These are phyloP conservation scores for Choloepus didactylus DNA, from an alignment of 2,797 vertebrate species.

Conservation along the genomic window DNA sequence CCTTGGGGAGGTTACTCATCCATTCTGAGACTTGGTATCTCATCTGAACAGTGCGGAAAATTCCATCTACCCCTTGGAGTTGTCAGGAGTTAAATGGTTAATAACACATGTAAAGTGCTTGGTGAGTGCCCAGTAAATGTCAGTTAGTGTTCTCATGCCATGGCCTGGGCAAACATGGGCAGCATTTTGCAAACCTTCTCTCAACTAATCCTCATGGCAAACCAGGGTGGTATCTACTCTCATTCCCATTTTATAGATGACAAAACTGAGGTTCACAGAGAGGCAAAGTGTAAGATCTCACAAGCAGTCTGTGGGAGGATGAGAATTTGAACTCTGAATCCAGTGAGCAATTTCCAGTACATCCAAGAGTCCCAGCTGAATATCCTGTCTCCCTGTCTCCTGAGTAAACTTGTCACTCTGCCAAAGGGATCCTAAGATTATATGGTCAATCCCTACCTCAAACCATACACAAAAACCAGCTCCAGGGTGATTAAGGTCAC, in stretches of 20 bases:
- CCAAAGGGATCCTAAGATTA: background rate
- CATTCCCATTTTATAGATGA: background rate
- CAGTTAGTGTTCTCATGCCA: background rate
- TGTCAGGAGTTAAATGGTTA: background rate
- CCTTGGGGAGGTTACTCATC: background rate
- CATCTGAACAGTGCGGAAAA: background rate
- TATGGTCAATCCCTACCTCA: background rate
- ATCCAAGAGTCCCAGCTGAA: background rate
- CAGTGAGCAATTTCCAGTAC: background rate
- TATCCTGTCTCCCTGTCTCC: background rate
- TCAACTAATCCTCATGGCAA: background rate
- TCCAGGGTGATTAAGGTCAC: background rate
- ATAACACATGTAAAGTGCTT: background rate
- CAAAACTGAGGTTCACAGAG: background rate
- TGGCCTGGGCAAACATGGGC: background rate
- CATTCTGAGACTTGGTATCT: background rate
- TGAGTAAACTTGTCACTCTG: background rate
- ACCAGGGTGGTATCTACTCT: background rate
- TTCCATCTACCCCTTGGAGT: background rate
- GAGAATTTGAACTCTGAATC: conserved; percentile 28
- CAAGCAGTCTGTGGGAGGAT: background rate
- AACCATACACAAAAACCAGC: background rate
- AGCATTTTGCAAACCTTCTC: background rate
- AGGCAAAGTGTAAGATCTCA: background rate
- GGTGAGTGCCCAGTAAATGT: background rate